Evolutionary conservation across 2,888 invertebrate genomes (phyloP), one percentile per base, ranked within the genome.

Genomic region (Hedychridium roseum): DNA sequence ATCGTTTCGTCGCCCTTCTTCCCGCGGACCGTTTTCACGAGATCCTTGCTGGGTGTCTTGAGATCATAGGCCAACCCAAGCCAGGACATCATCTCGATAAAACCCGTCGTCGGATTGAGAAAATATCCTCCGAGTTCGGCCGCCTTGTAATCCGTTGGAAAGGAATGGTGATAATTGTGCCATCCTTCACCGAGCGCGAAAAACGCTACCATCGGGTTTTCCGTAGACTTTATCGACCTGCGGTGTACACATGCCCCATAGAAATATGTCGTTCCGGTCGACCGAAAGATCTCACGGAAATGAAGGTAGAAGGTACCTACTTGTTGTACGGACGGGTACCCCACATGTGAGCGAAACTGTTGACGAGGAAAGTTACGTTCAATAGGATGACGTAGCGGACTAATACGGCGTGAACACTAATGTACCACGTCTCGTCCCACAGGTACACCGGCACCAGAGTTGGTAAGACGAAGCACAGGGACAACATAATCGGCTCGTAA

Each of bases 161-260:
- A 86, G 7, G 81, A 80, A 65, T 86, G 86, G 68, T 86, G 86
- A 73, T 85, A 86, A 76, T 86, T 86, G 74, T 86, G 86, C 82
- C 84, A 86, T 16, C 86, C 86, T 68, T 84, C 81, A 2, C 82
- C 82, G 20, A 78, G 65, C 1, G 83, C 77, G 50, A 81, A 72
- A 30, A 82, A 70, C 1, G 82, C 74, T 4, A 85, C 84, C 2
- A 71, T 56, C 14, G 74, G 62, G 65, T 82, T 84, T 64, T 85
- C 83, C 20, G 79, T 76, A 1, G 84, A 68, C 37, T 70, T 73
- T 12, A 71, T 42, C 43, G 59, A 57, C 23, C 79, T 78, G 62
- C 18, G 35, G 12, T 4, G 7, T 18, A n/a, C n/a, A 7, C 17
- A 35, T 18, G n/a, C 7, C 3, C n/a, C 17, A 11, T 2, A n/a